Base-by-base conservation (phyloP, 1,140 invertebrate genomes). In the Drosophila cardini region DNA sequence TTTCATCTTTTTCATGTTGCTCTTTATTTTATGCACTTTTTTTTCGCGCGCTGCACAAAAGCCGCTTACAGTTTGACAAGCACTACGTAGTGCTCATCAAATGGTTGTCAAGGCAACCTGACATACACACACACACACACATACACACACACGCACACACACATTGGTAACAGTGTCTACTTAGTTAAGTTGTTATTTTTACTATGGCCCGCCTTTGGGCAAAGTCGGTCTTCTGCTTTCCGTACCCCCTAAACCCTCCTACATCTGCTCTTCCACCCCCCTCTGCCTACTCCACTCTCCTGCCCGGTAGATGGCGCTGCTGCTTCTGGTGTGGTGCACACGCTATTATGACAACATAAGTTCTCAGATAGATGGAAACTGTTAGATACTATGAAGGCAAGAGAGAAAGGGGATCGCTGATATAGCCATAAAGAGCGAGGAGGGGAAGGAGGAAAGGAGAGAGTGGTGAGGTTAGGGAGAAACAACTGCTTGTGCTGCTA, bases 111-210 rank as follows among this genome's bases (percentile, higher is more conserved):
- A 80, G 62, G 62, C 80, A 84, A 61, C 63, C 26, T 32, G 15
- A 43, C 55, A 26, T 11, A 26, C 16, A 57, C 18, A 57, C 43
- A 4, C 38, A 56, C 9, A 42, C 7, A 21, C 30, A 48, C 34
- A 38, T 16, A 50, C 16, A 61, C 8, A 30, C 26, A 34, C n/a
- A 8, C 10, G 16, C 36, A 34, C n/a, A 46, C 42, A 53, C 21
- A 64, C 36, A 52, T 45, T 38, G 53, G 2, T 21, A 64, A 67
- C 75, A 68, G 71, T 75, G 55, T 83, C 77, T 74, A 76, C 83
- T 86, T 87, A 79, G 82, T 86, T 86, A 86, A 82, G 78, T 82
- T 86, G 82, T 87, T 86, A 76, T 86, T 87, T 87, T 86, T 87
- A 85, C 82, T 86, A 82, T 52, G 50, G 65, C 62, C 61, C 63